These are phyloP conservation scores for Suricata suricatta DNA, from an alignment of 2,113 vertebrate species.

Conservation along the genomic window DNA sequence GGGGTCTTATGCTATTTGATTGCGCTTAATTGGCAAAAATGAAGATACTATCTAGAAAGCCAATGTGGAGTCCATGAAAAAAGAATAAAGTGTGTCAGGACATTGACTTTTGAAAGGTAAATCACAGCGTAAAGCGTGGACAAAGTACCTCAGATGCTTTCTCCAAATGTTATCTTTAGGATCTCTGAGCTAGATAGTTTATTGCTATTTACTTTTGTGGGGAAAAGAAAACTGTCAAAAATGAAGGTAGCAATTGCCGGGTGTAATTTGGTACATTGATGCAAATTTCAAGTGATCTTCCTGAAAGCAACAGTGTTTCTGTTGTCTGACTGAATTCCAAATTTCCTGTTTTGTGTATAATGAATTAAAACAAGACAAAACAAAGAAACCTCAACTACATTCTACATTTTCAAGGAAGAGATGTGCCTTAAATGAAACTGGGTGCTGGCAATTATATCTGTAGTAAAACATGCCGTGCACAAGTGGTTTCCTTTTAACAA, in stretches of 20 bases:
- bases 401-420: constrained; percentile 60
- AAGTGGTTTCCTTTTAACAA: constrained; percentile 78
- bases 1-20: constrained; percentile 49
- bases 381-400: constrained; percentile 71
- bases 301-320: constrained; percentile 79
- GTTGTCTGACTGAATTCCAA: constrained; percentile 82
- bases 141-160: constrained; percentile 73
- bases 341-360: constrained; percentile 82
- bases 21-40: constrained; percentile 61
- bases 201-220: constrained; percentile 77
- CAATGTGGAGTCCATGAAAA: background rate
- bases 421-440: constrained; percentile 78
- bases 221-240: constrained; percentile 81
- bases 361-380: constrained; percentile 73
- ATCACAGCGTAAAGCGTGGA: constrained; percentile 40
- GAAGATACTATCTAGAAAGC: constrained; percentile 51
- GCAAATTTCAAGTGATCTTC: constrained; percentile 81
- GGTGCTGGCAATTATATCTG: constrained; percentile 67
- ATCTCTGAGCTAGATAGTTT: constrained; percentile 76
- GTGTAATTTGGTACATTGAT: constrained; percentile 80
- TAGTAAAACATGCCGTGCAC: constrained; percentile 61
- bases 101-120: constrained; percentile 24
- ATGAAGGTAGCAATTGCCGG: constrained; percentile 80
- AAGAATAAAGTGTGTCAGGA: background rate
- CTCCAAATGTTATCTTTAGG: constrained; percentile 70